phyloP scores from a whole-genome alignment of 2,797 vertebrate species.

The Coccyzus lansbergi region DNA sequence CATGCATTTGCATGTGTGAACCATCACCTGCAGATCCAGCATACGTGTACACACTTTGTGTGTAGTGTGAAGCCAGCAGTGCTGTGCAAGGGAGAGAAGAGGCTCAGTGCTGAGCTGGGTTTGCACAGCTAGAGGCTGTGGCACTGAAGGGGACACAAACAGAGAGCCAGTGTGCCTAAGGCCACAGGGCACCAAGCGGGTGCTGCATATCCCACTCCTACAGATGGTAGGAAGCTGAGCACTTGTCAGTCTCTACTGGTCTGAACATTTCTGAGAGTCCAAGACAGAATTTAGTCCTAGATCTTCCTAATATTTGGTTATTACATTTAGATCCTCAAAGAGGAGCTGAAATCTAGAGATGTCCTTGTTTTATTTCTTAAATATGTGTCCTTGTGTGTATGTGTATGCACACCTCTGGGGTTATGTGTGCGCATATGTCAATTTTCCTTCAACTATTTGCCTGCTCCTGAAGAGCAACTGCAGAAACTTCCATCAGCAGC shows the following conservation, averaged over 20 bases:
- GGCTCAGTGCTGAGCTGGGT: neutral
- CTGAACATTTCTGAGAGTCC: neutral
- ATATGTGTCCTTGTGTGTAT: neutral
- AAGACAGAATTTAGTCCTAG: neutral
- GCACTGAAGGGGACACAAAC: neutral
- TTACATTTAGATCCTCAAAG: neutral
- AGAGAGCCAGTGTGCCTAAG: neutral
- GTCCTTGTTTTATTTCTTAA: neutral
- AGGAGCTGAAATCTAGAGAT: neutral
- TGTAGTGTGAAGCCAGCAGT: neutral
- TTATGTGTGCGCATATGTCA: too few relatives aligned
- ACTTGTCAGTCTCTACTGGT: neutral
- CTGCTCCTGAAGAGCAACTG: neutral
- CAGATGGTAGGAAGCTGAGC: neutral
- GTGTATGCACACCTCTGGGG: neutral
- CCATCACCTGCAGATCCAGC: neutral
- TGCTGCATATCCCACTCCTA: neutral
- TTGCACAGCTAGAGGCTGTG: neutral
- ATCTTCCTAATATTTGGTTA: neutral
- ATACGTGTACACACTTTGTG: fast-evolving
- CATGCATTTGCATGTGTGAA: neutral
- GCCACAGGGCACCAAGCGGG: neutral
- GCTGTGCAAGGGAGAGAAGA: neutral
- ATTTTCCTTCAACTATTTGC: neutral
- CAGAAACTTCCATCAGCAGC: neutral